Evolutionary conservation across 1,140 invertebrate species (phyloP), one percentile per base, ranked within the genome.

Genomic region (Reticulitermes speratus): DNA sequence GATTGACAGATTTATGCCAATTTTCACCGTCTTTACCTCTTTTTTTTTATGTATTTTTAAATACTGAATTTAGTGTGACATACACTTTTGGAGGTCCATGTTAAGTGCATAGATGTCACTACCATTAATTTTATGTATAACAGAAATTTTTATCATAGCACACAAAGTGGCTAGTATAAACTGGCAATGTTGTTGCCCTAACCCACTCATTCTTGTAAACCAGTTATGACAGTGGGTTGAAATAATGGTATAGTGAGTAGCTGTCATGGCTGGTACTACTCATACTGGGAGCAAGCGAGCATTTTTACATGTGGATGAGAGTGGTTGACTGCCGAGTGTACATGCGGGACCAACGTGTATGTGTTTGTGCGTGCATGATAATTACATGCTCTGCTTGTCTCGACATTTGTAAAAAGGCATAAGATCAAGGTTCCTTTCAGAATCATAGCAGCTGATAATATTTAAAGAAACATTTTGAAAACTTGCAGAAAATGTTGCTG

Each of bases 101-200:
- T 3, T 48, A 48, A 48, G 48, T 48, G 16, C 16, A 48, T 48
- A 48, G 52, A 55, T 55, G 19, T 55, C 19, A 19, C 19, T 19
- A 1, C 38, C 38, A 38, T 2, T 38, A 38, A 38, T 38, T 38
- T 38, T 2, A 38, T 19, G 5, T 55, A 21, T 55, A 55, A 55
- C 52, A 19, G 52, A 55, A 16, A 2, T 55, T 55, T 55, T 55
- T 21, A 5, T 21, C 14, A 55, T 55, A 55, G 52, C 19, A 55
- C 14, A 30, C 65, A 25, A 75, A 75, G n/a, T 11, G n/a, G 30
- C 25, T 75, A 75, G 65, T 75, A 11, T 30, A 75, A 75, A 30
- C 65, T 75, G 65, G 65, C 65, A 75, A 75, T 75, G 65, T 75
- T 75, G 65, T n/a, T 30, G n/a, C n/a, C 65, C 25, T n/a, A 30